Percentiles rank a stretch among this genome's conserved stretches.
Evolutionary conservation across 2,888 invertebrate genomes (phyloP).

Genomic region (Nebria salina): DNA sequence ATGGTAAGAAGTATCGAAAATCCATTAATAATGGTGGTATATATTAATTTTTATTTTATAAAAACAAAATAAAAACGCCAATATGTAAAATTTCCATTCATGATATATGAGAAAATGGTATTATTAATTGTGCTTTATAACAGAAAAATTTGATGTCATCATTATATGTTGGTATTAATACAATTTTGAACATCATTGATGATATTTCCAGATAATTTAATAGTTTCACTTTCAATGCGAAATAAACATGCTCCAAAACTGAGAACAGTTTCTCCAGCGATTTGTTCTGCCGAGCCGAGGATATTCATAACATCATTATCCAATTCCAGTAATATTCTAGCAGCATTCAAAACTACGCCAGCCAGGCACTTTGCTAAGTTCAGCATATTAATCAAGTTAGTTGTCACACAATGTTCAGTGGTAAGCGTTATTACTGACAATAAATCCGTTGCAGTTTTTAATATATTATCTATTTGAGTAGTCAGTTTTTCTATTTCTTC

Average conservation of each 20-base stretch:
- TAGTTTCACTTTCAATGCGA: background rate
- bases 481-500: background rate
- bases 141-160: background rate
- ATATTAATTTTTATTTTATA: too few relatives aligned
- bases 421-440: constrained; percentile 4
- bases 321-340: constrained; percentile 10
- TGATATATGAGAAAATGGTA: too few relatives aligned
- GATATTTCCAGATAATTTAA: constrained; percentile 11
- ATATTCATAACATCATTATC: constrained; percentile 13
- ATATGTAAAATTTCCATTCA: too few relatives aligned
- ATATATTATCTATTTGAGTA: background rate
- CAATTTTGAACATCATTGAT: constrained; percentile 22
- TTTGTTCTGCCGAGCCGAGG: constrained; percentile 5
- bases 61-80: too few relatives aligned
- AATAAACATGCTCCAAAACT: constrained; percentile 8
- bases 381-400: constrained; percentile 14
- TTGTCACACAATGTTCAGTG: constrained; percentile 20
- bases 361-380: constrained; percentile 13
- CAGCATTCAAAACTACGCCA: constrained; percentile 16
- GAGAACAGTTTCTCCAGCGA: constrained; percentile 18
- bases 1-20: too few relatives aligned
- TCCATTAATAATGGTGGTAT: too few relatives aligned
- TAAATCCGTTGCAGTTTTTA: constrained; percentile 10
- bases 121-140: too few relatives aligned
- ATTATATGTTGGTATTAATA: background rate